Base-by-base conservation (phyloP, 2,888 invertebrate genomes). In the Gerosis bhagava region DNA sequence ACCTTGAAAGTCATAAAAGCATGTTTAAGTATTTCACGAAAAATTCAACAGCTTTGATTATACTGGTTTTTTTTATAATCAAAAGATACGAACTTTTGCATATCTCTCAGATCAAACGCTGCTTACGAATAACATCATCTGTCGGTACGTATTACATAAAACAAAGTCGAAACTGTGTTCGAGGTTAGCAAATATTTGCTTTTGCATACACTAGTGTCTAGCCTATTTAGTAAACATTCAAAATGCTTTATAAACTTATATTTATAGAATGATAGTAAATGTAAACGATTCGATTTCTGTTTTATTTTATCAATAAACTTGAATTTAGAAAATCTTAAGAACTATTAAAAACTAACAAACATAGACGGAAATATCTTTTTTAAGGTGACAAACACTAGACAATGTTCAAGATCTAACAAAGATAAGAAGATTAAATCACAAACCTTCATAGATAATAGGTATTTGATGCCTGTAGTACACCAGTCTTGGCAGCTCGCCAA, bases 401-500 rank as follows among this genome's bases (percentile, higher is more conserved):
- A n/a, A n/a, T n/a, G n/a, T n/a, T n/a, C n/a, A n/a, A n/a, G n/a
- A n/a, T n/a, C n/a, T n/a, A n/a, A n/a, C n/a, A n/a, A n/a, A n/a
- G n/a, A n/a, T n/a, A n/a, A n/a, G n/a, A n/a, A n/a, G n/a, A n/a
- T n/a, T n/a, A 68, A 78, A 54, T 78, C 71, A 82, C 80, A 54
- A 89, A 97, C 97, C 95, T 92, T 97, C 96, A 82, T 96, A 98
- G 75, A 97, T 96, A 77, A 97, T 95, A 60, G 97, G 97, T 77
- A 96, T 97, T 90, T 97, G 95, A 87, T 97, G 96, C 76, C 97
- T 92, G 86, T 97, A 97, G 90, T 97, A 97, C 57, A 97, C 97
- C 65, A 97, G 91, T 69, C 94, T 94, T 67, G 97, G 97, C 72
- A 97, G 87, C 49, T 93, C 92, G 70, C 96, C 96, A 79, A 97